These are phyloP conservation scores for Idaea biselata DNA, from an alignment of 2,888 invertebrate genomes.

Conservation along the genomic window DNA sequence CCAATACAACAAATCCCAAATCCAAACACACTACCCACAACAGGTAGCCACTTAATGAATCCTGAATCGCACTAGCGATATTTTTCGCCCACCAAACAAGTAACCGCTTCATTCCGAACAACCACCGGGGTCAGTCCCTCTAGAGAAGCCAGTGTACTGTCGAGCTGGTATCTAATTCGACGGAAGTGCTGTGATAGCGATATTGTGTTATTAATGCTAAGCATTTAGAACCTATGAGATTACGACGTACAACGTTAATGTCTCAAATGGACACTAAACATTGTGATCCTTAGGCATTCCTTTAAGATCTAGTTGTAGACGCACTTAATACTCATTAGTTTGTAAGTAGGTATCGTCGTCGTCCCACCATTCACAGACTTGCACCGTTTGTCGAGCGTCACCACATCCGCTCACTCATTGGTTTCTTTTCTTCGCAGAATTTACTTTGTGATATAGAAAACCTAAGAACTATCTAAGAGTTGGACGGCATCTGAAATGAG, in stretches of 20 bases:
- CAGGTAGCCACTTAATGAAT: neutral
- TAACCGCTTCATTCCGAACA: neutral
- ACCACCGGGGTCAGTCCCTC: neutral
- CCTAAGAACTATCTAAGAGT: neutral
- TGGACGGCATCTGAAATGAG: neutral
- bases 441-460: neutral
- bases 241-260: neutral
- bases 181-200: neutral
- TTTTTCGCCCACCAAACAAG: neutral
- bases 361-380: neutral
- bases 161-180: neutral
- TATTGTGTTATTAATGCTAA: neutral
- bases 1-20: neutral
- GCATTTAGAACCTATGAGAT: neutral
- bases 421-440: neutral
- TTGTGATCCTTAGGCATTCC: neutral
- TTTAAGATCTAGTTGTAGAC: neutral
- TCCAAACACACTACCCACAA: neutral
- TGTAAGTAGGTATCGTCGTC: neutral
- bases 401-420: neutral
- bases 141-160: neutral
- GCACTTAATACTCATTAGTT: neutral
- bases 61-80: neutral
- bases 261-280: neutral
- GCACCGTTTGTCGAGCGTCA: neutral